Percentiles rank a stretch among this genome's conserved stretches.
Conservation (phyloP, 92 coral and sea anemone genomes). For the Phymanthus crucifer region DNA sequence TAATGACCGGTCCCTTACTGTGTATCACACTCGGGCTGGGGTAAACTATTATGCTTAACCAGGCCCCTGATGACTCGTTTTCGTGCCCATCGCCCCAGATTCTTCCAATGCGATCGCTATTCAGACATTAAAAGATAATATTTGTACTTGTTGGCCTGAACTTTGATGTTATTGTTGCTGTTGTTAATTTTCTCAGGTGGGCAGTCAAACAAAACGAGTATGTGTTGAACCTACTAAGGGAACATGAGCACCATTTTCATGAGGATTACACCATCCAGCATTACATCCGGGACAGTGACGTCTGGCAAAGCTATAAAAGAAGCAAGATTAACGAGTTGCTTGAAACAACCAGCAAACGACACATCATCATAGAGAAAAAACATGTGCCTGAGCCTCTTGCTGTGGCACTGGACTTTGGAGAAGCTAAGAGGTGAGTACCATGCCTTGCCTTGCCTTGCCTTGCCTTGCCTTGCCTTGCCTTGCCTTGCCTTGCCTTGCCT, state of each 20-base stretch:
- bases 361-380: constrained; percentile 45
- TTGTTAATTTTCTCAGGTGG: constrained; percentile 58
- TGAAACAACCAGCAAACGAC: constrained; percentile 51
- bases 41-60: too few species aligned
- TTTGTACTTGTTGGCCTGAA: not conserved
- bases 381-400: constrained; percentile 62
- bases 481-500: too few species aligned
- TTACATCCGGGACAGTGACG: constrained; percentile 84
- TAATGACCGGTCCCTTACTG: not conserved
- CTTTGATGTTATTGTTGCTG: too few species aligned
- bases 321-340: constrained; percentile 67
- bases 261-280: constrained; percentile 73
- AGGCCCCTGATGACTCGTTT: too few species aligned
- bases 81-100: too few species aligned
- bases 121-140: too few species aligned
- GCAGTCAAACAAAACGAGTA: constrained; percentile 82
- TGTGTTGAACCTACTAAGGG: constrained; percentile 68
- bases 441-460: too few species aligned
- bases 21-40: too few species aligned
- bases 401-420: constrained; percentile 77
- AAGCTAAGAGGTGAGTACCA: constrained; percentile 75
- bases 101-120: too few species aligned
- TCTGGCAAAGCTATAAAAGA: constrained; percentile 97
- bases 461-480: too few species aligned
- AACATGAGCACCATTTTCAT: constrained; percentile 69